These are phyloP conservation scores for Atrina japonica DNA, from an alignment of 2,888 invertebrate genomes.

Conservation along the genomic window DNA sequence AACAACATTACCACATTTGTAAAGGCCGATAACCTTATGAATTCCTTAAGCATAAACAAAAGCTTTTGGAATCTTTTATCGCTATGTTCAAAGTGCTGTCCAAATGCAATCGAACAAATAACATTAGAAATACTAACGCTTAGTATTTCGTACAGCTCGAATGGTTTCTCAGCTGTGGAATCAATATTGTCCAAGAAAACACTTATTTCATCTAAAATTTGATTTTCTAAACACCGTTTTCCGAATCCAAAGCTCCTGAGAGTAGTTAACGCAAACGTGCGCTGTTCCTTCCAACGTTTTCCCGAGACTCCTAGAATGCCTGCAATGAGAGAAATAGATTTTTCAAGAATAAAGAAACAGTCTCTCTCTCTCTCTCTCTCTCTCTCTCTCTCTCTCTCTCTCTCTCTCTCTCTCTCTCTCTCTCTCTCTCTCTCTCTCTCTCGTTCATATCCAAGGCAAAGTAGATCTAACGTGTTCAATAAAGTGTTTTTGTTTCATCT, in stretches of 20 bases:
- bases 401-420: too few relatives aligned
- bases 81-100: constrained; percentile 37
- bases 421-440: too few relatives aligned
- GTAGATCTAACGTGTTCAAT: too few relatives aligned
- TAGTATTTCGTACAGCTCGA: constrained; percentile 39
- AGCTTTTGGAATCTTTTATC: constrained; percentile 41
- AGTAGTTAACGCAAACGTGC: constrained; percentile 30
- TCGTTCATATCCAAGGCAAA: too few relatives aligned
- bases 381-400: too few relatives aligned
- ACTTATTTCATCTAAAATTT: constrained; percentile 41
- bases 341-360: too few relatives aligned
- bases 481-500: too few relatives aligned
- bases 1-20: constrained; percentile 8
- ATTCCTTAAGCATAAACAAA: constrained; percentile 23
- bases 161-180: constrained; percentile 20
- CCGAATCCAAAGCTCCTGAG: constrained; percentile 44
- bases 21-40: neutral
- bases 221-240: constrained; percentile 35
- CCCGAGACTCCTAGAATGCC: constrained; percentile 41
- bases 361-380: too few relatives aligned
- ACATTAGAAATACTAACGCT: constrained; percentile 53
- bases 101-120: constrained; percentile 48
- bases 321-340: neutral
- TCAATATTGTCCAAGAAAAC: constrained; percentile 30
- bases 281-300: constrained; percentile 41